Evolutionary conservation across 2,797 vertebrate species (phyloP).

Genomic region (Gymnopithys bicolor): DNA sequence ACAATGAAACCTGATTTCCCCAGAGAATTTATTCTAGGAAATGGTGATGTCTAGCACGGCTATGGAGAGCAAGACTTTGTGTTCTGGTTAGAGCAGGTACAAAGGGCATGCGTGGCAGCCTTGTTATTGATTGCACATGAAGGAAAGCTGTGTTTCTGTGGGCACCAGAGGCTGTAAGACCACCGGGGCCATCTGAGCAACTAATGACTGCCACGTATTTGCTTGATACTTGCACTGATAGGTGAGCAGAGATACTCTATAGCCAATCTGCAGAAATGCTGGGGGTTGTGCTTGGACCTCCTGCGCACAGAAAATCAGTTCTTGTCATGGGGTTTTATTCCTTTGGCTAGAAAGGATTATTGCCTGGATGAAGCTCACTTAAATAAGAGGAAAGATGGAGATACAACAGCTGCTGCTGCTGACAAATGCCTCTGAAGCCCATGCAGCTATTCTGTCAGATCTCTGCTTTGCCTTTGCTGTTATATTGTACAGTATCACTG

Average conservation of each 20-base stretch:
- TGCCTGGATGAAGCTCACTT: constrained; percentile 22
- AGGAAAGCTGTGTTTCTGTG: background rate
- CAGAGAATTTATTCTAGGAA: constrained; percentile 45
- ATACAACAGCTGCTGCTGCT: constrained; percentile 35
- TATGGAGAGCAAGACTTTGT: background rate
- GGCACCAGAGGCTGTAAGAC: background rate
- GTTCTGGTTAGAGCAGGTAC: constrained; percentile 13
- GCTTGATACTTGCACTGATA: background rate
- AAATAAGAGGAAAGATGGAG: background rate
- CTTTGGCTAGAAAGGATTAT: constrained; percentile 13
- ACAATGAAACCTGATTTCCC: constrained; percentile 11
- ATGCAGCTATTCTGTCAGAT: background rate
- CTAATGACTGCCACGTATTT: background rate
- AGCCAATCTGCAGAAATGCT: background rate
- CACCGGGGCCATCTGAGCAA: background rate
- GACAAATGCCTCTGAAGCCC: constrained; percentile 26
- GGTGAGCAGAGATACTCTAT: background rate
- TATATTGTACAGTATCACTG: background rate
- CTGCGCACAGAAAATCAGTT: background rate
- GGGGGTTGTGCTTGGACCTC: background rate
- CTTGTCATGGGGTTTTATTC: background rate
- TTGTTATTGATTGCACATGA: background rate
- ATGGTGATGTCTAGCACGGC: constrained; percentile 20
- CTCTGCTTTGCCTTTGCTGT: constrained; percentile 12
- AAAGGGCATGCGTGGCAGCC: background rate